Conservation (phyloP, 2,113 vertebrate species). For the Tretioscincus oriximinensis region DNA sequence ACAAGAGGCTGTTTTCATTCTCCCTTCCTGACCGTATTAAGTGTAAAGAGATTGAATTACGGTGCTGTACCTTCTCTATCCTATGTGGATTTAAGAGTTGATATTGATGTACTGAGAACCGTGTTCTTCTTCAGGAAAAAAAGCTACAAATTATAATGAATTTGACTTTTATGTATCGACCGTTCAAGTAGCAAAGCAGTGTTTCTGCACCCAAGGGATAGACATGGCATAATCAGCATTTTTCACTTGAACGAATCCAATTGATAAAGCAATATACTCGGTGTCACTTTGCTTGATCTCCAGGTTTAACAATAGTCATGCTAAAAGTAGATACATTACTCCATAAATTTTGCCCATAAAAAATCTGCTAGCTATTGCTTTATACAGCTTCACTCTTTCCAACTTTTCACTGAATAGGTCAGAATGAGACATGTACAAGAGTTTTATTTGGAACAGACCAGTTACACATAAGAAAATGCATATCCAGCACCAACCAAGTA, state of each 20-base stretch:
- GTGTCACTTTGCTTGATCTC: constrained; percentile 84
- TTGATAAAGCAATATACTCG: constrained; percentile 86
- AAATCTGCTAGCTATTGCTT: constrained; percentile 77
- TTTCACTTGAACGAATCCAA: constrained; percentile 83
- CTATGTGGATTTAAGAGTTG: constrained; percentile 83
- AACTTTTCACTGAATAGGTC: constrained; percentile 70
- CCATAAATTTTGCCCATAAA: constrained; percentile 80
- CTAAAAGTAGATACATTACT: constrained; percentile 83
- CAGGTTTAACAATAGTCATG: constrained; percentile 84
- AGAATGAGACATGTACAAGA: constrained; percentile 54
- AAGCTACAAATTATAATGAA: constrained; percentile 86
- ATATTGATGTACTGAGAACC: constrained; percentile 85
- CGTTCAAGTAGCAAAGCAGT: constrained; percentile 79
- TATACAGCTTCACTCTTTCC: constrained; percentile 61
- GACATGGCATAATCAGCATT: constrained; percentile 84
- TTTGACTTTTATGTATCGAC: constrained; percentile 87
- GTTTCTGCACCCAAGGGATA: constrained; percentile 80
- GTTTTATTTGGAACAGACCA: constrained; percentile 45
- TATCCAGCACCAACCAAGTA: neutral
- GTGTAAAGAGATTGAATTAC: constrained; percentile 86
- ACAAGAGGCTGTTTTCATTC: constrained; percentile 88
- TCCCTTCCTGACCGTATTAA: constrained; percentile 84
- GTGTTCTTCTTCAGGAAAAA: constrained; percentile 78
- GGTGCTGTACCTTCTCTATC: constrained; percentile 81
- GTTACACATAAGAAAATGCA: constrained; percentile 30